phyloP scores from a whole-genome alignment of 2,888 invertebrate species.

The Cryptus viduatorius region DNA sequence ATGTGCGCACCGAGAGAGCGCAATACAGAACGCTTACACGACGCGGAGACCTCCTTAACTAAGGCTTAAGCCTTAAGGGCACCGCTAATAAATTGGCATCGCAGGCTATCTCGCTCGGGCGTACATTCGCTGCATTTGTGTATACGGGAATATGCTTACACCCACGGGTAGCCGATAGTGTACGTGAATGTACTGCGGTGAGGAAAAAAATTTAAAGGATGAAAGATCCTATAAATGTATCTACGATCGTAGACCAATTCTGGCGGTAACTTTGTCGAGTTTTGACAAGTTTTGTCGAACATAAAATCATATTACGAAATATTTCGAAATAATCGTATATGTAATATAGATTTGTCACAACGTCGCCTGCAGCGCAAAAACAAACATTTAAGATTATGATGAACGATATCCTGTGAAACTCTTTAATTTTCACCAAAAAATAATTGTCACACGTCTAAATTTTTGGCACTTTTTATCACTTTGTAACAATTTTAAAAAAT shows the following conservation, averaged over 20 bases:
- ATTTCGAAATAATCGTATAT: neutral
- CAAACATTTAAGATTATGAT: too few relatives aligned
- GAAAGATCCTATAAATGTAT: neutral
- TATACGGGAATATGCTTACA: slow-evolving; percentile 34
- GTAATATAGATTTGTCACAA: too few relatives aligned
- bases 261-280: neutral
- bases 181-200: neutral
- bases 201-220: neutral
- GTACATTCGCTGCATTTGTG: slow-evolving; percentile 32
- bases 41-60: slow-evolving; percentile 78
- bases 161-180: slow-evolving; percentile 9
- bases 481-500: too few relatives aligned
- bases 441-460: too few relatives aligned
- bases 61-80: slow-evolving; percentile 78
- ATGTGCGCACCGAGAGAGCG: slow-evolving; percentile 54
- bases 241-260: neutral
- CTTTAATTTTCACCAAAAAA: too few relatives aligned
- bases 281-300: neutral
- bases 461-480: too few relatives aligned
- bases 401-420: too few relatives aligned
- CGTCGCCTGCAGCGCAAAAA: too few relatives aligned
- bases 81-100: slow-evolving; percentile 82
- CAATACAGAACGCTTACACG: slow-evolving; percentile 67
- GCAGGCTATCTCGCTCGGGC: slow-evolving; percentile 60
- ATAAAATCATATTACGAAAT: neutral